Base-by-base conservation (phyloP, 2,113 vertebrate genomes). In the Psilopogon haemacephalus region DNA sequence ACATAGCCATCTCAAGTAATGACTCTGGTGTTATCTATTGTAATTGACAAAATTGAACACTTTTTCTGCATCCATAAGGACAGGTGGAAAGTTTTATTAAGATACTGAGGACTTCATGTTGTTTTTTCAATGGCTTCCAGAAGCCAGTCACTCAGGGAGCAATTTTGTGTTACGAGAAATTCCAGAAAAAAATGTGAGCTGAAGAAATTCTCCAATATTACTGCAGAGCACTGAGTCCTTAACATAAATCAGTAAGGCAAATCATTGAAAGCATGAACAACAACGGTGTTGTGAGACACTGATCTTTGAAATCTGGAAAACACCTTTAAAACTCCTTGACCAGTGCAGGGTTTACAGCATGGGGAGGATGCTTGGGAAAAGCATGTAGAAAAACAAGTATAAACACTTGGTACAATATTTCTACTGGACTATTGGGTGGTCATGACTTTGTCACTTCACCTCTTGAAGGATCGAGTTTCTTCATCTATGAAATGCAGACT, bases 1-100 rank as follows among this genome's bases (percentile, higher is more conserved):
- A 78, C 60, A n/a, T 16, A 62, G 58, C 63, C 74, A 71, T 56
- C 90, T 88, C 84, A 74, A 93, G 75, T 94, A 84, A 95, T 81
- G 70, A 78, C 27, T 44, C 10, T 44, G 59, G 60, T 69, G 81
- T 86, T 88, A 91, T 90, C 73, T 46, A 48, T 83, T 86, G 78
- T 68, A 71, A 95, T 95, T 92, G 93, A 88, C 59, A 90, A 75
- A 93, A 95, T 71, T 81, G 67, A 64, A 56, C 46, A 56, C 52
- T 97, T 95, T 92, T 95, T 88, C 69, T 94, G 56, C n/a, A 90
- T 91, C 90, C 52, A 88, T 79, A 86, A 95, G 81, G 85, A 94
- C 84, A 95, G 94, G 93, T 96, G 89, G 95, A 96, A 97, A 93
- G 35, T 94, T 96, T 96, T 95, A 89, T 88, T 64, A 82, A 86